Base-by-base conservation (phyloP, 2,797 vertebrate genomes). In the Eleutherodactylus coqui region DNA sequence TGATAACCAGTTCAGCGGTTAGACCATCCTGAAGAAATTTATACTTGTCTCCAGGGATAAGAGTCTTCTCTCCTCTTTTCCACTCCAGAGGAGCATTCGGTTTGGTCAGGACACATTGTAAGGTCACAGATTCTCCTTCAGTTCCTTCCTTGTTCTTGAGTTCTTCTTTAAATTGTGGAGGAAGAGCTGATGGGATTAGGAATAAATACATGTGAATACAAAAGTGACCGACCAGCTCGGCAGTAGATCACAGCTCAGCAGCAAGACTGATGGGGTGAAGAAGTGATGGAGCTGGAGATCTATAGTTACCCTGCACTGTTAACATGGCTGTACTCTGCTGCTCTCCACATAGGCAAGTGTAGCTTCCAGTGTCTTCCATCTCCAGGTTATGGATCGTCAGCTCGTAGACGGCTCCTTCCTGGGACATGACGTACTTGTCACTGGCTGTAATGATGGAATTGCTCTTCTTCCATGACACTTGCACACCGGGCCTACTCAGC, bases 341-440 rank as follows among this genome's bases (percentile, higher is more conserved):
- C 34, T 93, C 91, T 77, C 92, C 93, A 73, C 87, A 91, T 62
- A 83, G 79, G 88, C 93, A 95, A 0, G 79, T 90, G 84, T 95
- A 95, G 82, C 69, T 90, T 83, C 93, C 94, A 4, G 91, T 91
- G 90, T 96, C 94, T 84, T 85, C 91, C 79, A 88, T 86, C 49
- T 88, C 91, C 82, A 95, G 90, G 84, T 96, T 90, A 0, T 92
- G 90, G 88, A 98, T 95, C 19, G 93, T 91, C 80, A 99, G 90
- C 90, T 97, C 94, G 19, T 95, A 90, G 83, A 77, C 0, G 0
- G 72, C 32, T n/a, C 95, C 96, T 21, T 89, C 94, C 88, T 95
- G 94, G 70, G 90, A 93, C 88, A 96, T 91, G 82, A 91, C 88
- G 62, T 95, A 95, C 84, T 96, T 96, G 87, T 81, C 87, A 78